Evolutionary conservation across 2,113 vertebrate species (phyloP).

Genomic region (Acrocephalus kingi): DNA sequence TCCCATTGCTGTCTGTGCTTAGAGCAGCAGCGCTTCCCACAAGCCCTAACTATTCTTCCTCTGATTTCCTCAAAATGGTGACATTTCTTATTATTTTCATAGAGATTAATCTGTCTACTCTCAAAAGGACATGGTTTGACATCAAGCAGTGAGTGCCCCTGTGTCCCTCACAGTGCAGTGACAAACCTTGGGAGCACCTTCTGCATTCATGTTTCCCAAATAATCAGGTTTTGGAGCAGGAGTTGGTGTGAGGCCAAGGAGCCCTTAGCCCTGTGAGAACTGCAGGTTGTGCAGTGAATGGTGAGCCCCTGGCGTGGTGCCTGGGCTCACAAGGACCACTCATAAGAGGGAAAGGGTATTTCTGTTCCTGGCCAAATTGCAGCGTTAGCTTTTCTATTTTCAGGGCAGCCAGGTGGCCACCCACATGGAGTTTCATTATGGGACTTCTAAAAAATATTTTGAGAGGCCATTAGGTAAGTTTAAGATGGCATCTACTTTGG

Average conservation of each 20-base stretch:
- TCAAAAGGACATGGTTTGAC: neutral
- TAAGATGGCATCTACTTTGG: neutral
- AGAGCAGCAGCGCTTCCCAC: neutral
- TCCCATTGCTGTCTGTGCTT: neutral
- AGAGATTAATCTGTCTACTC: neutral
- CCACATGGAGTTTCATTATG: neutral
- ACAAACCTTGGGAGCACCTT: neutral
- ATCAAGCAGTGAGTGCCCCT: neutral
- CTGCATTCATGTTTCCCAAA: neutral
- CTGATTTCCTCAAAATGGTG: neutral
- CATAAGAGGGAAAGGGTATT: neutral
- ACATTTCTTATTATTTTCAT: neutral
- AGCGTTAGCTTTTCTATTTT: constrained; percentile 10
- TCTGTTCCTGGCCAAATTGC: neutral
- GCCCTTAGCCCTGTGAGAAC: neutral
- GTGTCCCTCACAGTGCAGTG: neutral
- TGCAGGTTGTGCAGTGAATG: neutral
- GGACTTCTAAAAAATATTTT: neutral
- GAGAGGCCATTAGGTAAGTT: neutral
- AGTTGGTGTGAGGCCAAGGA: neutral
- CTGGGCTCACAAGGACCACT: neutral
- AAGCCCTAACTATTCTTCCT: neutral
- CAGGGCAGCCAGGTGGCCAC: neutral
- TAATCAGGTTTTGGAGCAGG: neutral
- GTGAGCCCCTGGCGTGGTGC: neutral